A percentile compares a stretch with the other conserved stretches of the same genome.
These are phyloP conservation scores for Leucania comma DNA, from an alignment of 2,888 invertebrate species.

Conservation along the genomic window DNA sequence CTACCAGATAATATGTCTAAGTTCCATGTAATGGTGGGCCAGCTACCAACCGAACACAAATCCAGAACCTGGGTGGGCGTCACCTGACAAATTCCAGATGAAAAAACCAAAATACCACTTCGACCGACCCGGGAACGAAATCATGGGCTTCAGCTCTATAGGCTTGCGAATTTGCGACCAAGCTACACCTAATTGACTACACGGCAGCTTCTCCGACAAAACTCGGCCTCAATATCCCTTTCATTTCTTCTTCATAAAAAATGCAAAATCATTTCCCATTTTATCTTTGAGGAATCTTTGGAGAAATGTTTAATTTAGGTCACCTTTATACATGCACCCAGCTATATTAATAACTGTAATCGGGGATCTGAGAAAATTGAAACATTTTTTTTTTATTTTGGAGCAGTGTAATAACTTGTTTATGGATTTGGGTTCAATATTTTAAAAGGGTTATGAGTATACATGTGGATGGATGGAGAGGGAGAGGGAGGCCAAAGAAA, in stretches of 20 bases:
- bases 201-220: neutral
- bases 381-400: neutral
- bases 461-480: no score
- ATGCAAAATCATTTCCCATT: slow-evolving; percentile 20
- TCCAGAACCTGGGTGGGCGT: no score
- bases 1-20: no score
- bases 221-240: neutral
- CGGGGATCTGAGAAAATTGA: neutral
- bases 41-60: no score
- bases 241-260: slow-evolving; percentile 13
- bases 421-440: neutral
- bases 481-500: no score
- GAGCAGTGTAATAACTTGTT: neutral
- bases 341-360: neutral
- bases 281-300: slow-evolving; percentile 11
- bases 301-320: slow-evolving; percentile 16
- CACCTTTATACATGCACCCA: neutral
- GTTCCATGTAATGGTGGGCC: no score
- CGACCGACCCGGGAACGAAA: neutral
- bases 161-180: neutral
- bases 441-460: no score
- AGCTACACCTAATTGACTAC: neutral
- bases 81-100: no score
- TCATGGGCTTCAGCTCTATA: no score
- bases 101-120: neutral